Base-by-base conservation (phyloP, 2,888 invertebrate species). In the Microplitis deprimator region DNA sequence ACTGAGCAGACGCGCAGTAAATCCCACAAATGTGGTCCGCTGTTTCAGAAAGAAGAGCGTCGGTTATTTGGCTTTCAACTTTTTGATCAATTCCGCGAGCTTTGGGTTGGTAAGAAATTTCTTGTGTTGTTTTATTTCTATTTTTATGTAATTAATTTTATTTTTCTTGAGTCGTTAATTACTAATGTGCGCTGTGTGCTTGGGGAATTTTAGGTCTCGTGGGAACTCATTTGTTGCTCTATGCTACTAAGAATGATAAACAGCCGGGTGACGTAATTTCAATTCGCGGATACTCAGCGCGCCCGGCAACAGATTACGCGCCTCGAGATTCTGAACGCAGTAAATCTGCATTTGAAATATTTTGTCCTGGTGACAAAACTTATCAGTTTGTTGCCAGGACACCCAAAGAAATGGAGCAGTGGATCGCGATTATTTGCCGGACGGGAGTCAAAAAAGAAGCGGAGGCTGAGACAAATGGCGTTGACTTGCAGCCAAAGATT, bases 381-480 rank as follows among this genome's bases (percentile, higher is more conserved):
- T 80, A 85, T 6, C 86, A 89, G 84, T 89, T 90, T 39, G 81
- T 87, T 8, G 89, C 89, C 0, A 84, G 81, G 20, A 84, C 81
- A 8, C 83, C 84, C 0, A 85, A 84, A 59, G 89, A 90, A 20
- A 89, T 88, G 90, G 84, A 85, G 16, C 86, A 88, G n/a, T 90
- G 90, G 90, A 79, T 89, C 3, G 77, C 82, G 5, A 84, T 84
- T 1, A 85, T 89, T 68, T 82, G 80, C 41, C 80, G 83, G 6
- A 75, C 84, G 2, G 77, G 77, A 20, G 74, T 80, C 0, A 77
- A 17, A 13, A 60, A 75, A 13, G 74, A 67, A 65, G 50, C 50
- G 61, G 38, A 67, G 67, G 60, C 50, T 64, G 38, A 78, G 79
- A 13, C 78, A 75, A 3, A n/a, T 41, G 29, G 7, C 16, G 5